Evolutionary conservation across 1,140 invertebrate genomes (phyloP), one percentile per base, ranked within the genome.

Genomic region (Leucophenga varia): DNA sequence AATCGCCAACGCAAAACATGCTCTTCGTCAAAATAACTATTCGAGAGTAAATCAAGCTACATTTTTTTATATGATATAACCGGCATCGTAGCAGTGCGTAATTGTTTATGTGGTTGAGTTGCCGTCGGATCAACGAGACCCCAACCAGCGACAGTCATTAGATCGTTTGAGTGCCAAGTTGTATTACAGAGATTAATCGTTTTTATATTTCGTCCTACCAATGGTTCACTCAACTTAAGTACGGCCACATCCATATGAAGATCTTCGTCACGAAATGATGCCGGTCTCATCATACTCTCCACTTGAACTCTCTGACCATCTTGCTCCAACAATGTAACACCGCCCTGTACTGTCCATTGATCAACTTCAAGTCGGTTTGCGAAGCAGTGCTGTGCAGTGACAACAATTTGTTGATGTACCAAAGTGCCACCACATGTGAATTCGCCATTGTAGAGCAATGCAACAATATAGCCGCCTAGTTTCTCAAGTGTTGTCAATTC

Each of bases 181-280:
- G 4, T 10, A 2, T 8, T 3, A 31, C 63, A 71, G 2, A 71
- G 9, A 0, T 0, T 0, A 3, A 54, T 19, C 1, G 30, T 25
- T 1, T 12, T 18, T 12, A 64, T 57, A 12, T 46, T 25, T 0
- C 5, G 3, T 0, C 52, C 61, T 2, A 0, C 30, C n/a, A 71
- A 1, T 0, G 57, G 28, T 0, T 2, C 32, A 1, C 2, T 3
- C 5, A 71, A 18, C 13, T 22, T 5, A 1, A 61, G 0, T 6
- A 71, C 20, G 0, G 59, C 47, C 5, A 71, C 59, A 47, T 71
- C 67, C 59, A 67, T 64, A 30, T 71, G 12, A 55, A 71, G 54
- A 5, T 35, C 22, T 0, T 2, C 3, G 2, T 39, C 14, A 1
- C 21, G 32, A 14, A 52, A 71, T 7, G 31, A 5, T 0, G 14